Percentiles rank a stretch among this genome's conserved stretches.
phyloP scores from a whole-genome alignment of 2,888 invertebrate genomes.

The Alcis repandata region DNA sequence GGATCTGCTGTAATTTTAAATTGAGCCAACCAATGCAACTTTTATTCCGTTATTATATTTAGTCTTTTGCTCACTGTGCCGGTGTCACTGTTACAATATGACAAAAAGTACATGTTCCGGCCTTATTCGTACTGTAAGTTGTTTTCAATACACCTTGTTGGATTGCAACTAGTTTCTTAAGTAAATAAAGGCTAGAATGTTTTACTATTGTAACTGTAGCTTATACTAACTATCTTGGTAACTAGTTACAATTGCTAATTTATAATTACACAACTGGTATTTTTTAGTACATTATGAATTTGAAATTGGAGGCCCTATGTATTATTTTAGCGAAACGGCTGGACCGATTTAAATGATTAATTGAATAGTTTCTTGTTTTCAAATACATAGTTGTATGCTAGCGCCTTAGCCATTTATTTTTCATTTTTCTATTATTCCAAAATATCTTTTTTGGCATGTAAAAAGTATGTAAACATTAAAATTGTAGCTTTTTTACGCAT shows the following conservation, averaged over 20 bases:
- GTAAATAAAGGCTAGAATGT: neutral
- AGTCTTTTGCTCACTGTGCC: too few relatives aligned
- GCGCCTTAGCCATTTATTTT: neutral
- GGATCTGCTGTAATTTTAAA: too few relatives aligned
- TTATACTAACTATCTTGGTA: too few relatives aligned
- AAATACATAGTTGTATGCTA: neutral
- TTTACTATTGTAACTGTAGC: neutral
- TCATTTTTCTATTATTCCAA: neutral
- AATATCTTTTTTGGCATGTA: neutral
- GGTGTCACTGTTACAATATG: too few relatives aligned
- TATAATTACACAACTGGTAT: neutral
- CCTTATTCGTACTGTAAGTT: neutral
- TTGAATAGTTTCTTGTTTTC: neutral
- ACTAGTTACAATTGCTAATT: too few relatives aligned
- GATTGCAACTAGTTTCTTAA: neutral
- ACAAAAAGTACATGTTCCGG: too few relatives aligned
- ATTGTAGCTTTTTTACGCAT: conserved; percentile 32
- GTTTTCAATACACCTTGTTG: neutral
- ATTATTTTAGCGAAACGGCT: conserved; percentile 1
- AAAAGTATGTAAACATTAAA: conserved; percentile 4
- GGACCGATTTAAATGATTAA: conserved; percentile 8
- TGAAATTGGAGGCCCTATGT: conserved; percentile 1
- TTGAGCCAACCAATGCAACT: too few relatives aligned
- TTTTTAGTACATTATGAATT: neutral
- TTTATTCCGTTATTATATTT: too few relatives aligned